Evolutionary conservation across 2,113 vertebrate species (phyloP).

Genomic region (Syngnathus typhle): DNA sequence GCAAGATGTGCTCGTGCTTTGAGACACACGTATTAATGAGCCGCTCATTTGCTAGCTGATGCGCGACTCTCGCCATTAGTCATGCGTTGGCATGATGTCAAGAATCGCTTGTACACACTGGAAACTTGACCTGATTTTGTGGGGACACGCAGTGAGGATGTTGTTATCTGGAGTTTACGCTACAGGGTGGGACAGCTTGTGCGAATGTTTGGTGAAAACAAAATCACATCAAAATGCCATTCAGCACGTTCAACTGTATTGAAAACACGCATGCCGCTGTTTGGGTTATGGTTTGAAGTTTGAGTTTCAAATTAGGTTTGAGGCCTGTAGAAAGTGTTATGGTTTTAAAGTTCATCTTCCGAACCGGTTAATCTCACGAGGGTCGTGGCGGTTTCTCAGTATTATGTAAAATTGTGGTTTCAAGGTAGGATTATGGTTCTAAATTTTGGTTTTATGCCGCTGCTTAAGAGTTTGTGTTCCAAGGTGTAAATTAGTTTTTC

Average conservation of each 20-base stretch:
- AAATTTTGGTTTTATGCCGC: not conserved
- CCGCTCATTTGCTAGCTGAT: constrained; percentile 19
- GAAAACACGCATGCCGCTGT: not conserved
- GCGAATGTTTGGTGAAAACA: not conserved
- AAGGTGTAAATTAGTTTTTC: too few relatives aligned
- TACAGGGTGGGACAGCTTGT: constrained; percentile 9
- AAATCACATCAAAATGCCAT: not conserved
- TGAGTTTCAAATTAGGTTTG: too few relatives aligned
- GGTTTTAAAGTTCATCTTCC: not conserved
- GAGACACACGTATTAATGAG: constrained; percentile 51
- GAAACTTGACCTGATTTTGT: constrained; percentile 13
- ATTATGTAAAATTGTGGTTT: not conserved
- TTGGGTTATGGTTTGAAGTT: not conserved
- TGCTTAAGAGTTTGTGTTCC: not conserved
- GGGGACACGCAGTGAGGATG: constrained; percentile 9
- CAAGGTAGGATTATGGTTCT: not conserved
- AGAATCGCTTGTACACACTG: not conserved
- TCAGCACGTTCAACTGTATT: not conserved
- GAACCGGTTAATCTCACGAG: too few relatives aligned
- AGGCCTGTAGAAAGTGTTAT: too few relatives aligned
- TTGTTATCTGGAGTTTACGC: constrained; percentile 15
- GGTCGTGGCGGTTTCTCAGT: too few relatives aligned
- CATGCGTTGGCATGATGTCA: constrained; percentile 25
- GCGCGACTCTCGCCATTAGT: constrained; percentile 23
- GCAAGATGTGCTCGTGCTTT: constrained; percentile 62